Evolutionary conservation across 2,113 vertebrate species (phyloP).

Genomic region (Scophthalmus maximus): DNA sequence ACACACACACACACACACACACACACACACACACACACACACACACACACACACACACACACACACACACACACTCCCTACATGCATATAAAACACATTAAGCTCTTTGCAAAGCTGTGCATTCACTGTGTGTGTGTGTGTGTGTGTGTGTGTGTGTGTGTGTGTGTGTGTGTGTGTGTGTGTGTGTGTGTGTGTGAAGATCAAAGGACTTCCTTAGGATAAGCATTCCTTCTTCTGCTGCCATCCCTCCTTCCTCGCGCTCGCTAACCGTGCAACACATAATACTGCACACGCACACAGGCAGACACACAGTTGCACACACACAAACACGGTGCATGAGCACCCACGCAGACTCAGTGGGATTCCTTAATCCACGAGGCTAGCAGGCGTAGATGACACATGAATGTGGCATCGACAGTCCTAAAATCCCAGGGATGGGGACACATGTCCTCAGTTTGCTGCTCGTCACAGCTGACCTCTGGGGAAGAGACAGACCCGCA

Average conservation of each 20-base stretch:
- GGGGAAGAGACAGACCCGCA: slow-evolving; percentile 7
- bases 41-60: background rate
- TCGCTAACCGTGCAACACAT: background rate
- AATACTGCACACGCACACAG: background rate
- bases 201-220: slow-evolving; percentile 40
- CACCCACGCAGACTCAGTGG: no score
- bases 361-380: background rate
- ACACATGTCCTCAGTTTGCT: background rate
- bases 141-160: slow-evolving; percentile 1
- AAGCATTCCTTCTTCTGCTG: background rate
- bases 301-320: no score
- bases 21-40: background rate
- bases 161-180: background rate
- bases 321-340: background rate
- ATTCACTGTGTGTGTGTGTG: slow-evolving; percentile 2
- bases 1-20: background rate
- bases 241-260: slow-evolving; percentile 15
- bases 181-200: no score
- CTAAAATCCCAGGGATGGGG: background rate
- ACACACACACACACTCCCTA: background rate
- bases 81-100: slow-evolving; percentile 8
- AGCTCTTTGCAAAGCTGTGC: slow-evolving; percentile 24
- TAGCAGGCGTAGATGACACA: background rate
- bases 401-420: background rate
- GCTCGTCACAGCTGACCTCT: background rate